Percentiles rank a stretch among this genome's conserved stretches.
phyloP scores from a whole-genome alignment of 2,888 invertebrate species.

The Thera britannica region DNA sequence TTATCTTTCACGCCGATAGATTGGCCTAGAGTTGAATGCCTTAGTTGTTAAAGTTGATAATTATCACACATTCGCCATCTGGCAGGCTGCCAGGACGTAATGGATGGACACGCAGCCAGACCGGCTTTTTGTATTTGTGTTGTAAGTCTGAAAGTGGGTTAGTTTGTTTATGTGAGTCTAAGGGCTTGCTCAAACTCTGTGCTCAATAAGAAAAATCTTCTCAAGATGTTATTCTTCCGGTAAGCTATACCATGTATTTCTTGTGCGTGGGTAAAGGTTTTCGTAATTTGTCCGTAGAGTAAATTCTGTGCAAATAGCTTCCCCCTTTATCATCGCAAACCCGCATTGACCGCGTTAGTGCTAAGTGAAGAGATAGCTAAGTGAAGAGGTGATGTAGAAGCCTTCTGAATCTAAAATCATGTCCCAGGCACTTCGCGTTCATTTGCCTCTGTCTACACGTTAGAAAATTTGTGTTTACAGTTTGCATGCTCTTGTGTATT shows the following conservation, averaged over 20 bases:
- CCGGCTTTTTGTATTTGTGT: slow-evolving; percentile 32
- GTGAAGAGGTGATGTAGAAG: not conserved
- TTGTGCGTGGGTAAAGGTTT: no score
- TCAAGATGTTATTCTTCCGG: no score
- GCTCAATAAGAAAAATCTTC: not conserved
- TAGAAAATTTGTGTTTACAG: not conserved
- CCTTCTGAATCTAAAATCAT: not conserved
- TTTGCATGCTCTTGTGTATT: slow-evolving; percentile 2
- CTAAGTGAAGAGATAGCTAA: no score
- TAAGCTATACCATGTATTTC: no score
- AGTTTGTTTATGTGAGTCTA: slow-evolving; percentile 22
- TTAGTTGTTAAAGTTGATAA: slow-evolving; percentile 49
- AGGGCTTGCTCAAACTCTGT: slow-evolving; percentile 11
- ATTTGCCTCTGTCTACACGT: not conserved
- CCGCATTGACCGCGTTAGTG: no score
- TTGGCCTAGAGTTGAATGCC: slow-evolving; percentile 49
- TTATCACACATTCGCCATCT: slow-evolving; percentile 51
- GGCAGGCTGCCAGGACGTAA: slow-evolving; percentile 53
- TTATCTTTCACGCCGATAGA: slow-evolving; percentile 9
- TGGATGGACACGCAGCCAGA: slow-evolving; percentile 44
- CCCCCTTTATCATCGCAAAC: no score
- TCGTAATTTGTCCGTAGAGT: no score
- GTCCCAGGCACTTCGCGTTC: not conserved
- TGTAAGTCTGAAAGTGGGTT: slow-evolving; percentile 25
- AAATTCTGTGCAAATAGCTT: no score